Percentiles rank a stretch among this genome's conserved stretches.
These are phyloP conservation scores for Rousettus leschenaultii DNA, from an alignment of 2,113 vertebrate species.

Conservation along the genomic window DNA sequence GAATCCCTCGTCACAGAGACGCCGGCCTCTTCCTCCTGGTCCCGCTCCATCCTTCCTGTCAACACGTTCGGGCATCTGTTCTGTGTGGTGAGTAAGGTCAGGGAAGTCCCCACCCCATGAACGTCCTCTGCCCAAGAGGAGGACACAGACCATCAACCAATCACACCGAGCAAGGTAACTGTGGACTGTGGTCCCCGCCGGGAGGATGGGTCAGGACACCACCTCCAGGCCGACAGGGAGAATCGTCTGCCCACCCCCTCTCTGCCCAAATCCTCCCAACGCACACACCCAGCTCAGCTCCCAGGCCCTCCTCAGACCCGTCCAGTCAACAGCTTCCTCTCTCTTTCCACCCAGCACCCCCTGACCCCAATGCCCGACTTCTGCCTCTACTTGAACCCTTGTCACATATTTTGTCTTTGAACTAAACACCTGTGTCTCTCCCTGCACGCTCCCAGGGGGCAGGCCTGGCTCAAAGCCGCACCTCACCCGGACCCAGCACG, in stretches of 20 bases:
- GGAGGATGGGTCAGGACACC: not conserved
- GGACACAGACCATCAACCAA: not conserved
- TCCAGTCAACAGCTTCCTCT: not conserved
- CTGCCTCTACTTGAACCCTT: not conserved
- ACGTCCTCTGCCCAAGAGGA: not conserved
- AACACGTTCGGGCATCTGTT: too few species aligned
- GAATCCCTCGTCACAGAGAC: accelerated
- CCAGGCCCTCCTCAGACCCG: not conserved
- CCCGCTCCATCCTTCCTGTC: accelerated
- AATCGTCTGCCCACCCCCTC: not conserved
- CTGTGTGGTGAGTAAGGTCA: not conserved
- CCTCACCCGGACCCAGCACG: not conserved
- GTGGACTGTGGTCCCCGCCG: accelerated
- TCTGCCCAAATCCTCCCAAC: not conserved
- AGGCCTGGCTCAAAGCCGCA: not conserved
- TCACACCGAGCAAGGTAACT: not conserved
- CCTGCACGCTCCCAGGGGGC: accelerated
- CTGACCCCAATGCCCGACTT: not conserved
- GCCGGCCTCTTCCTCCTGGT: accelerated
- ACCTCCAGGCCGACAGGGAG: accelerated
- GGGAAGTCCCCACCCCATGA: not conserved
- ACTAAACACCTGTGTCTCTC: not conserved
- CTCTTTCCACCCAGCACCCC: too few species aligned
- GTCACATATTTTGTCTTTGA: not conserved
- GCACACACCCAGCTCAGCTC: not conserved